Evolutionary conservation across 2,797 vertebrate species (phyloP).

Genomic region (Miichthys miiuy): DNA sequence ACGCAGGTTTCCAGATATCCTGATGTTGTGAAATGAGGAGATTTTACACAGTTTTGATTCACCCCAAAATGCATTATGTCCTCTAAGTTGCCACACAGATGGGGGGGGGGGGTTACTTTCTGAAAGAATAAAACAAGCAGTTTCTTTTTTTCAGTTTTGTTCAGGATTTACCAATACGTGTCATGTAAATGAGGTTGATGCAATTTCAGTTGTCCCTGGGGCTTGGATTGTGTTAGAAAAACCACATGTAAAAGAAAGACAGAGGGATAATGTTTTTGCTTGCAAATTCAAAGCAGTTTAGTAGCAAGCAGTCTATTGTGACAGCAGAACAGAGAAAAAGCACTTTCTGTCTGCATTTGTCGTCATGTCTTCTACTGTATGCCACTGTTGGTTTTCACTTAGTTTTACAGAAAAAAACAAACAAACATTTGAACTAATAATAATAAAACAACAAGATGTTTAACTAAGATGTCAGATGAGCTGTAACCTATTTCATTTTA

Average conservation of each 20-base stretch:
- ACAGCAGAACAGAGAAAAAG: constrained; percentile 51
- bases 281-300: constrained; percentile 68
- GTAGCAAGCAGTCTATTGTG: constrained; percentile 54
- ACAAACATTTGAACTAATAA: neutral
- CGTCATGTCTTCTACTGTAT: constrained; percentile 45
- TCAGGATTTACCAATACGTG: constrained; percentile 71
- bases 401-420: constrained; percentile 19
- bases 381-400: constrained; percentile 35
- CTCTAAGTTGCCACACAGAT: constrained; percentile 55
- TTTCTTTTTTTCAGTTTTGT: constrained; percentile 47
- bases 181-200: constrained; percentile 77
- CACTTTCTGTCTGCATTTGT: constrained; percentile 56
- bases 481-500: neutral
- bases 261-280: constrained; percentile 68
- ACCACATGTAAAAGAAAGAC: constrained; percentile 64
- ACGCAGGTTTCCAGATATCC: constrained; percentile 59
- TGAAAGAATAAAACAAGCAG: constrained; percentile 52
- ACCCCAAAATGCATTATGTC: constrained; percentile 50
- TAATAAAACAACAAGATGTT: neutral
- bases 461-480: neutral
- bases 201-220: constrained; percentile 78
- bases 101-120: constrained; percentile 51
- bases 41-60: constrained; percentile 53
- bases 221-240: constrained; percentile 72
- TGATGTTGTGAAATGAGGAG: constrained; percentile 37